Evolutionary conservation across 2,888 invertebrate genomes (phyloP).

Genomic region (Tinea pellionella): DNA sequence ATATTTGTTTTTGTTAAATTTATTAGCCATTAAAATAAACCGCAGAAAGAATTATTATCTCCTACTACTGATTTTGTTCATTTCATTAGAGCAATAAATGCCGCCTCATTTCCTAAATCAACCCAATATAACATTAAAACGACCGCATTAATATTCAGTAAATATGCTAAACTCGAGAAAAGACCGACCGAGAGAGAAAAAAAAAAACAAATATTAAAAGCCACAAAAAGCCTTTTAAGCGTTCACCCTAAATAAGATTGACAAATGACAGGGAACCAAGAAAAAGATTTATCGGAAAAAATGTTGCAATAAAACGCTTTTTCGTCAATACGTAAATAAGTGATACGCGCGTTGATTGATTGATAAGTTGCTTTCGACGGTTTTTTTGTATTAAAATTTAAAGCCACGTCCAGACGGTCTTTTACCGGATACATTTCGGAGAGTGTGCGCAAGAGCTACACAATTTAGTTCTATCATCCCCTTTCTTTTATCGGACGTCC

Average conservation of each 20-base stretch:
- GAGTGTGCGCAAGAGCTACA: too few species aligned
- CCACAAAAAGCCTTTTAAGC: constrained; percentile 16
- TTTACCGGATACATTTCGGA: too few species aligned
- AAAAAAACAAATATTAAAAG: constrained; percentile 4
- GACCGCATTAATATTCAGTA: background rate
- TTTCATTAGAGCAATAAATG: background rate
- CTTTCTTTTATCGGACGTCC: too few species aligned
- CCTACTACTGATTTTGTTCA: background rate
- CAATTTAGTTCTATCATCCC: too few species aligned
- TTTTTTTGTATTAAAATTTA: too few species aligned
- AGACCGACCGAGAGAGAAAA: background rate
- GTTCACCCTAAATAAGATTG: constrained; percentile 17
- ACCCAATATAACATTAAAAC: background rate
- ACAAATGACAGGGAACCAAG: constrained; percentile 16
- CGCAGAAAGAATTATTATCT: background rate
- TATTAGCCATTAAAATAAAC: background rate
- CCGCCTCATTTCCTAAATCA: background rate
- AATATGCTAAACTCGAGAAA: background rate
- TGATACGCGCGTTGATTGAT: constrained; percentile 13
- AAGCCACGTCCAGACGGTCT: too few species aligned
- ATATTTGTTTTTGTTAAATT: too few species aligned
- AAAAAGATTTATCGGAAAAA: constrained; percentile 16
- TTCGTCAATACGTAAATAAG: background rate
- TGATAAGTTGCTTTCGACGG: background rate
- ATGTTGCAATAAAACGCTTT: constrained; percentile 14